Evolutionary conservation across 2,888 invertebrate species (phyloP), one percentile per base, ranked within the genome.

Genomic region (Steinernema scapterisci): DNA sequence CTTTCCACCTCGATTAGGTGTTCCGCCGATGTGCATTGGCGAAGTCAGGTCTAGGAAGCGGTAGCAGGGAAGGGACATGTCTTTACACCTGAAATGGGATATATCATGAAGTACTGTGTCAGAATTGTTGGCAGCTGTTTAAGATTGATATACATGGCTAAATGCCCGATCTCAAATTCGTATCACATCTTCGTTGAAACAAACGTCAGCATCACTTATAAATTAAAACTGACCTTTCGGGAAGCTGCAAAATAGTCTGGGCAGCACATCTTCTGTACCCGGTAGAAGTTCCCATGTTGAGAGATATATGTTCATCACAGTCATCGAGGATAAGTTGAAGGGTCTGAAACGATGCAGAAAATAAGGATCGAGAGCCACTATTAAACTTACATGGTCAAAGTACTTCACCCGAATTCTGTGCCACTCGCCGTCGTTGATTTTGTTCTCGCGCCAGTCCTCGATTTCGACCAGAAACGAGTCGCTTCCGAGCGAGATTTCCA

Each of bases 351-450:
- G 48, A n/a, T n/a, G n/a, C n/a, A n/a, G n/a, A n/a, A n/a, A n/a
- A n/a, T n/a, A n/a, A 27, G 9, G 19, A 21, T 19, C 79, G 27
- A 76, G 0, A 54, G 21, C 0, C 3, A 1, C 75, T 9, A 38
- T 44, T 0, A 1, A 76, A 45, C 81, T 73, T 72, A 85, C 85
- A 73, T 78, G 77, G 63, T 86, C 79, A 27, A 78, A 80, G 70
- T 79, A 85, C 70, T 79, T 78, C 21, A 86, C 43, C 16, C 70
- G 77, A 3, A 86, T 75, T 19, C 74, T 82, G 73, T 86, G 86
- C 86, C 86, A 86, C 54, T 84, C 80, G 1, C 86, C 86, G 63
- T 86, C 83, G 71, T 84, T 84, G 25, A 86, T 78, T 52, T 84
- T 77, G 72, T 85, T 85, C 70, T 80, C 80, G 11, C 76, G 74